Percentiles rank a stretch among this genome's conserved stretches.
Conservation (phyloP, 1,140 invertebrate genomes). For the Andrena cerasifolii region DNA sequence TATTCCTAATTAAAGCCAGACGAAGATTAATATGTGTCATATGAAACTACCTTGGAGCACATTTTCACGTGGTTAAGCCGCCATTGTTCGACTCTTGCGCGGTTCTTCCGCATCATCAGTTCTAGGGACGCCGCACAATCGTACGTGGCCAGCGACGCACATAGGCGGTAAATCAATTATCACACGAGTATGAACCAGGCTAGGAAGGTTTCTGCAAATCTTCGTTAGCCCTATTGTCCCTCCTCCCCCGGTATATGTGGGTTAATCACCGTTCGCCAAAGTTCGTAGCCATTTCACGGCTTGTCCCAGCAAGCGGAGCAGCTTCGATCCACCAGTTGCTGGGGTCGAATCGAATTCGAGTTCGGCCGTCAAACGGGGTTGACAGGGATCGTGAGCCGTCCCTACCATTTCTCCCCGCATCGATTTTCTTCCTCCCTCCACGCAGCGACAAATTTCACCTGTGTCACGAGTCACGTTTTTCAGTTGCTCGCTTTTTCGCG, state of each 20-base stretch:
- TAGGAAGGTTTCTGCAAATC: slow-evolving; percentile 39
- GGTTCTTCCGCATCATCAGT: slow-evolving; percentile 11
- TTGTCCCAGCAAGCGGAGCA: slow-evolving; percentile 12
- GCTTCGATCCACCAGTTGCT: slow-evolving; percentile 22
- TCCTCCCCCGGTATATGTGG: slow-evolving; percentile 29
- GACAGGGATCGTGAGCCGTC: slow-evolving; percentile 13
- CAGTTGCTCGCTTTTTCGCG: background rate
- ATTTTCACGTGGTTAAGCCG: too few species aligned
- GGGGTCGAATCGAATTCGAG: slow-evolving; percentile 29
- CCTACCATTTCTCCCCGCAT: background rate
- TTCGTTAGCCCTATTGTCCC: slow-evolving; percentile 50
- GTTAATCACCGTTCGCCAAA: slow-evolving; percentile 48
- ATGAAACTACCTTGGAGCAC: too few species aligned
- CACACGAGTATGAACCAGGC: slow-evolving; percentile 25
- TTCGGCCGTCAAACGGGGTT: slow-evolving; percentile 10
- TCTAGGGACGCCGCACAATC: background rate
- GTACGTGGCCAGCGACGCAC: background rate
- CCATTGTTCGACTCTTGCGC: too few species aligned
- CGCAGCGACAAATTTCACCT: slow-evolving; percentile 22
- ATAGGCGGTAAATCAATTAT: slow-evolving; percentile 45
- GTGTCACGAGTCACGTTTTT: slow-evolving; percentile 32
- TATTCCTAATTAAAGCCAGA: too few species aligned
- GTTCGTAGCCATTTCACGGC: slow-evolving; percentile 26
- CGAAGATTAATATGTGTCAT: too few species aligned
- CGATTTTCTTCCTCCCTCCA: background rate